Evolutionary conservation across 2,888 invertebrate species (phyloP), one percentile per base, ranked within the genome.

Genomic region (Cataglyphis albicans): DNA sequence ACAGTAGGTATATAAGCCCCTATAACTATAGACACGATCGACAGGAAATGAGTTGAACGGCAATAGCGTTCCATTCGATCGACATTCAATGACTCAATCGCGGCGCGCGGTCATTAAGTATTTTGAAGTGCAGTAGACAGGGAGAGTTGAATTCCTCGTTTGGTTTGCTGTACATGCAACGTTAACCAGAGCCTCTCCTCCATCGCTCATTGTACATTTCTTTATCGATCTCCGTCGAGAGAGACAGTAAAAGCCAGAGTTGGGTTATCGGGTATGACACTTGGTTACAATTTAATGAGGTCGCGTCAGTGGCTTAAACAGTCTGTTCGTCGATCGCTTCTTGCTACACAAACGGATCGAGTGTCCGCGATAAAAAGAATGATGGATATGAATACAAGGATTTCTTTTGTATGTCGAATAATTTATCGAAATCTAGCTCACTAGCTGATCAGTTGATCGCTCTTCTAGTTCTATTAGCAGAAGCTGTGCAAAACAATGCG

Each of bases 191-290:
- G 81, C n/a, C n/a, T 7, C 48, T 48, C 48, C 48, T n/a, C 75
- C 82, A 48, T 78, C 68, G 76, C 65, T 61, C 83, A 73, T 86
- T 86, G 87, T 85, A 82, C 83, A 89, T 89, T 89, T 89, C 85
- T 89, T 89, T 89, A 89, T 89, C 89, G 87, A 84, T 83, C 61
- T 83, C 64, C 65, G 82, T 85, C 87, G 83, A 86, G 88, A 86
- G 88, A 84, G 89, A 87, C 82, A 72, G 89, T 84, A 87, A 89
- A 81, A 85, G 82, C 86, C 72, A 3, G 81, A 82, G 86, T 83
- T 87, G 89, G 89, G 89, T 89, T 89, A 89, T 89, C 89, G 88
- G 88, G 89, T 89, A 89, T 89, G 89, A 89, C 89, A 89, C 89
- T 89, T 84, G 73, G 87, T 87, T 89, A 87, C 86, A 89, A 75